Percentiles rank a stretch among this genome's conserved stretches.
Conservation (phyloP, 2,113 vertebrate species). For the Pterocles gutturalis region DNA sequence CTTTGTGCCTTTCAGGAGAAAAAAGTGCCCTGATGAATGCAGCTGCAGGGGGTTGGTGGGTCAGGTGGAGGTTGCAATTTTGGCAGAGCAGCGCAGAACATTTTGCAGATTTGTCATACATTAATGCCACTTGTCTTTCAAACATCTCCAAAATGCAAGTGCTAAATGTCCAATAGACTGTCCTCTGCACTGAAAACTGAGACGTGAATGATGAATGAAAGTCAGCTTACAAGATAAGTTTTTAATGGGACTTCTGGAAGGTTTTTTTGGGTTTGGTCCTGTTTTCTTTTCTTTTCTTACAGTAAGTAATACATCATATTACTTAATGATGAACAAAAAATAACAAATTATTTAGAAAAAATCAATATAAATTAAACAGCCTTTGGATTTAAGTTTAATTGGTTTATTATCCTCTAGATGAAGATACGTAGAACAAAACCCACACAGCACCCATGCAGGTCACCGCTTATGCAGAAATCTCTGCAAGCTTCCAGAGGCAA, state of each 20-base stretch:
- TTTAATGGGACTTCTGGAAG: neutral
- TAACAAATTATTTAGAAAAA: neutral
- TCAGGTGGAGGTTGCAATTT: neutral
- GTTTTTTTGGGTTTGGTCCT: neutral
- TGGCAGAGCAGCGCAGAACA: neutral
- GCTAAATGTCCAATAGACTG: neutral
- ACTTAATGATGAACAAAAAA: neutral
- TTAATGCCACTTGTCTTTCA: neutral
- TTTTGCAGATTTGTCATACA: neutral
- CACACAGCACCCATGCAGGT: neutral
- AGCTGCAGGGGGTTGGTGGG: neutral
- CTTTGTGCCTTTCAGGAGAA: neutral
- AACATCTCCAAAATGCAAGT: neutral
- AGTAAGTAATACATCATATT: neutral
- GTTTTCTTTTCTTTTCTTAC: too few species aligned
- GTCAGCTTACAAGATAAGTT: neutral
- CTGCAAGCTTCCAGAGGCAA: neutral
- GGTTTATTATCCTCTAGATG: neutral
- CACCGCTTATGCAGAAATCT: neutral
- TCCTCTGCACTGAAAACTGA: neutral
- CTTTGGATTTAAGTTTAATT: neutral
- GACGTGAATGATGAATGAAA: neutral
- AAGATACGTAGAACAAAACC: neutral
- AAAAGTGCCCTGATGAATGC: neutral
- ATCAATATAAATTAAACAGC: neutral